phyloP scores from a whole-genome alignment of 2,113 vertebrate genomes.

The Pluvianellus socialis region DNA sequence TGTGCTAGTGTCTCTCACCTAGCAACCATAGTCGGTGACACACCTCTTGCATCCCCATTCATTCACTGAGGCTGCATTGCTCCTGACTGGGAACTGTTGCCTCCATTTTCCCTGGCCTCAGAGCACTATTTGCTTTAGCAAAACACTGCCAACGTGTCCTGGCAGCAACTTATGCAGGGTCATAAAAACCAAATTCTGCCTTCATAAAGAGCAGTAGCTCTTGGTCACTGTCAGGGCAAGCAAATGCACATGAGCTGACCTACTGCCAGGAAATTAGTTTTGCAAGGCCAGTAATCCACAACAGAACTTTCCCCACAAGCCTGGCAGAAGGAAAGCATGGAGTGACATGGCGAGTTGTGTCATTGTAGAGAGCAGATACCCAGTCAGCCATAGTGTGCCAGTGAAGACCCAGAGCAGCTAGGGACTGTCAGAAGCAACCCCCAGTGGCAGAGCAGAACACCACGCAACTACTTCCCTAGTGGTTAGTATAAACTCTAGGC shows the following conservation, averaged over 20 bases:
- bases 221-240: neutral
- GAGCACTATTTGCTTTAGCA: neutral
- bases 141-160: rapidly evolving
- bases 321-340: neutral
- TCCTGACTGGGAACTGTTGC: neutral
- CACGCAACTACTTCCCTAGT: neutral
- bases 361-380: neutral
- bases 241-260: neutral
- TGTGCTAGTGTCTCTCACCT: neutral
- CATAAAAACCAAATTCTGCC: neutral
- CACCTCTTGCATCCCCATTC: neutral
- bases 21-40: neutral
- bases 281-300: neutral
- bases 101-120: neutral
- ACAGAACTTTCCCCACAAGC: neutral
- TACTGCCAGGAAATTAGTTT: neutral
- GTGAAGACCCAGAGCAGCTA: neutral
- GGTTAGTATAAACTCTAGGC: neutral
- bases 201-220: neutral
- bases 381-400: neutral
- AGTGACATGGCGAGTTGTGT: rapidly evolving
- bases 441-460: neutral
- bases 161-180: neutral
- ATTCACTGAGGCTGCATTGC: neutral
- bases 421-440: neutral